Base-by-base conservation (phyloP, 2,888 invertebrate species). In the Ceramica pisi region DNA sequence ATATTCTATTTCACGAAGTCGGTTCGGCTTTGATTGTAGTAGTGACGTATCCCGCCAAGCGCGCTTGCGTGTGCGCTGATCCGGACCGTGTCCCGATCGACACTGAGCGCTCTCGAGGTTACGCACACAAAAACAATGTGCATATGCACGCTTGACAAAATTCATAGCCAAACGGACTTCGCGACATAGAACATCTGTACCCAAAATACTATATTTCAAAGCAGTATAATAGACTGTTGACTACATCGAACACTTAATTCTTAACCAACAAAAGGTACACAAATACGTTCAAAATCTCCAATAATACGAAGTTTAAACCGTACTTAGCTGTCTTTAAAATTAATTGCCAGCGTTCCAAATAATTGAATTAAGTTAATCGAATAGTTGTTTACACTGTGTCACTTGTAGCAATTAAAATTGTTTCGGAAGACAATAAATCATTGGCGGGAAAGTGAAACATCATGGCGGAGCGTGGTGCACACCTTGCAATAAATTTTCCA, bases 331-430 rank as follows among this genome's bases (percentile, higher is more conserved):
- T 91, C 94, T 92, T 90, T 93, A 92, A 94, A 92, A 95, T 94
- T 93, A 95, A 95, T 95, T 93, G 90, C 92, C 81, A 84, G 83
- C 88, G 88, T 88, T 89, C 87, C 85, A 90, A 92, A 92, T 93
- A 95, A 95, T 94, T 93, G 94, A 93, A 95, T 95, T 95, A 94
- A 94, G 94, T 94, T 95, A 95, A 96, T 96, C 95, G 95, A 95
- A 96, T 95, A 95, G 95, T 95, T 96, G 95, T 96, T 95, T 96
- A 95, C 95, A 95, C 90, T 90, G 93, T 95, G 95, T 96, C 95
- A 95, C 94, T 94, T 92, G 86, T 89, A 91, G 94, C 94, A 95
- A 96, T 96, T 96, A 95, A 96, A 95, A 95, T 96, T 95, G 95
- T 96, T 96, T 92, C 92, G 88, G 89, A 91, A 93, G 92, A 92